Conservation (phyloP, 2,797 vertebrate genomes). For the Emydoidea blandingii region DNA sequence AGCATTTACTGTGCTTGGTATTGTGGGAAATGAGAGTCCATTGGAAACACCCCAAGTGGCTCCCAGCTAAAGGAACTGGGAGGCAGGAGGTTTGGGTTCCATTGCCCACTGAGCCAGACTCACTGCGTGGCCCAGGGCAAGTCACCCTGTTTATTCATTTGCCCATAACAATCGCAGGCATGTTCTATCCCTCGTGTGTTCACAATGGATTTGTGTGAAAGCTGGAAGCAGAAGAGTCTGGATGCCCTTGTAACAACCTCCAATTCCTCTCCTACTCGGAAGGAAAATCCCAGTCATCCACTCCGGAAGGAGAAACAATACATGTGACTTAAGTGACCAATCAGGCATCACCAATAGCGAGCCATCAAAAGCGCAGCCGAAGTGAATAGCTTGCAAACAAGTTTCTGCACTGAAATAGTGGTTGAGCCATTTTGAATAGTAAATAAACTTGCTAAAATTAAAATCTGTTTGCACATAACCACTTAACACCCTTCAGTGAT, state of each 20-base stretch:
- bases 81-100: background rate
- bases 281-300: background rate
- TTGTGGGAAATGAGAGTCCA: fast-evolving
- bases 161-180: background rate
- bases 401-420: slow-evolving; percentile 20
- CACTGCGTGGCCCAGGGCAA: background rate
- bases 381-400: background rate
- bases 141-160: background rate
- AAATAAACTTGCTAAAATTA: slow-evolving; percentile 38
- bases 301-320: background rate
- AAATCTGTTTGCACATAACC: slow-evolving; percentile 64
- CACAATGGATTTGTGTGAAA: background rate
- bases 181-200: background rate
- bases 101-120: background rate
- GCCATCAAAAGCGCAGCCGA: slow-evolving; percentile 8
- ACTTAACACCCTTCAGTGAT: slow-evolving; percentile 14
- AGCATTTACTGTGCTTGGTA: fast-evolving
- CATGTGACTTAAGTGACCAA: background rate
- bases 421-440: background rate
- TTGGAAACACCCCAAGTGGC: background rate
- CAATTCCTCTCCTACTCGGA: background rate
- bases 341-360: background rate
- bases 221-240: background rate
- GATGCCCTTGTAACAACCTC: background rate
- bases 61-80: background rate